A percentile compares a stretch with the other conserved stretches of the same genome.
phyloP scores from a whole-genome alignment of 1,140 invertebrate species.

The Bombus polaris region DNA sequence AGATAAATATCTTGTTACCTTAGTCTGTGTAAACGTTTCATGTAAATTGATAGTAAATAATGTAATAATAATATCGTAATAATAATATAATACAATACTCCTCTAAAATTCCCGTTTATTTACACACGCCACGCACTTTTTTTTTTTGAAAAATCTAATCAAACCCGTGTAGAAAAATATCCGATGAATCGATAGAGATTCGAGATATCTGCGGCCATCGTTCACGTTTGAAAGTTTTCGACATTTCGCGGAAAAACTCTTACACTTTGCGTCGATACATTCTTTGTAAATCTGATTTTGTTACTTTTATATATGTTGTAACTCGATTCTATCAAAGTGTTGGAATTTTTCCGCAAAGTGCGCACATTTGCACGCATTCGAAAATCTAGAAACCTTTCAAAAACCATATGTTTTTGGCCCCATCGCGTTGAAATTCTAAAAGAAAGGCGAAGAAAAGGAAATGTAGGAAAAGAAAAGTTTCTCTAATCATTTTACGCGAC shows the following conservation, averaged over 20 bases:
- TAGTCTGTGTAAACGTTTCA: conserved; percentile 25
- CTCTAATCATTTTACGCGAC: no score
- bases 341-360: neutral
- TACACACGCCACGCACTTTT: neutral
- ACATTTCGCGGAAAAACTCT: neutral
- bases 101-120: conserved; percentile 23
- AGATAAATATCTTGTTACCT: conserved; percentile 41
- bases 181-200: conserved; percentile 20
- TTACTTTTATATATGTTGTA: no score
- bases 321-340: neutral
- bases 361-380: no score
- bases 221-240: conserved; percentile 17
- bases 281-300: neutral
- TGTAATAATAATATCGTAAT: conserved; percentile 23
- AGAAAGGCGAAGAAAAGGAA: neutral
- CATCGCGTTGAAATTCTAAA: neutral
- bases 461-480: neutral
- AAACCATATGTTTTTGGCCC: conserved; percentile 11
- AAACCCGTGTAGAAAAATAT: conserved; percentile 41
- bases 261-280: neutral
- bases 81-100: conserved; percentile 35
- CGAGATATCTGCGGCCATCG: conserved; percentile 22
- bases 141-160: conserved; percentile 35
- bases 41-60: conserved; percentile 41
- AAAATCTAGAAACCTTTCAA: neutral